Base-by-base conservation (phyloP, 2,888 invertebrate genomes). In the Neoitamus cyanurus region DNA sequence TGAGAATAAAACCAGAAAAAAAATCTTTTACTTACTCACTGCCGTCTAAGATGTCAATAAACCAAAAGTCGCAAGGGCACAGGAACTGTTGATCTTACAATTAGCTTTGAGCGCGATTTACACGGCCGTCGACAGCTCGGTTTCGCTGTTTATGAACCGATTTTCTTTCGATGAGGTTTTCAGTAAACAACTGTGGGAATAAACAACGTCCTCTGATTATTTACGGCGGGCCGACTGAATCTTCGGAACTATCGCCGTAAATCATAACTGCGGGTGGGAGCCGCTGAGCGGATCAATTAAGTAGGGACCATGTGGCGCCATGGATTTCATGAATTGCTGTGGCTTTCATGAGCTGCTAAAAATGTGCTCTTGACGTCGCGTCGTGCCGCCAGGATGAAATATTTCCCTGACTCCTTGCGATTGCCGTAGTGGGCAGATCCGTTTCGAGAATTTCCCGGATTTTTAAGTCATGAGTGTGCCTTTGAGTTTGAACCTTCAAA, bases 171-270 rank as follows among this genome's bases (percentile, higher is more conserved):
- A 31, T 36, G 42, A 37, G 25, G 25, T 46, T 75, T 42, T 75
- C 20, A 25, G 42, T 75, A 75, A 75, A 75, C 75, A 75, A 42
- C 42, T 75, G 75, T 75, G 75, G 75, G 75, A 75, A 75, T 75
- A 75, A 75, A 75, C 75, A 75, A 75, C 37, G 20, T 13, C 28
- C 36, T 42, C 5, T n/a, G 37, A 42, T 42, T 75, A 75, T 75
- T 75, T 75, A 75, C 75, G 42, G 42, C 28, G 42, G 28, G 75
- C 42, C 5, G 75, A 75, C 42, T 13, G 28, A 75, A 75, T 75
- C 75, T 42, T 75, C 42, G 28, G 20, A 75, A 25, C 75, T 42
- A 37, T 75, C 75, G 42, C 20, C 42, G 75, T 75, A 75, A 75
- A 75, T 75, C 75, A 75, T 25, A 75, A 20, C 25, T 42, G 25